Evolutionary conservation across 2,797 vertebrate genomes (phyloP).

Genomic region (Rhyacichthys aspro): DNA sequence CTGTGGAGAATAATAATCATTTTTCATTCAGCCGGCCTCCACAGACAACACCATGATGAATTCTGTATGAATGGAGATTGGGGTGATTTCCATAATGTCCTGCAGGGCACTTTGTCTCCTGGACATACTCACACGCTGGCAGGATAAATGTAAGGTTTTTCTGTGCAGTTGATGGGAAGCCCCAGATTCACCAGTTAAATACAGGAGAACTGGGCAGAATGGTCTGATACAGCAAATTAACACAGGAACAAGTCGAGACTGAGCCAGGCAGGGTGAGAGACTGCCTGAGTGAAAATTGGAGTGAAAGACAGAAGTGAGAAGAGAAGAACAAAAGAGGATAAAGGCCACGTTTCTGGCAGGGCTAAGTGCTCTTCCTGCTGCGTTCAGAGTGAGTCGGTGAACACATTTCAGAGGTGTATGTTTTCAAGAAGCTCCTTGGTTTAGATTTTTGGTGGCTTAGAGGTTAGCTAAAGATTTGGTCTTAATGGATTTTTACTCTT

Average conservation of each 20-base stretch:
- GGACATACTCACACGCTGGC: slow-evolving; percentile 1
- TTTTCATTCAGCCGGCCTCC: slow-evolving; percentile 32
- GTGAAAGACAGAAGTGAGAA: neutral
- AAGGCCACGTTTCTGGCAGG: neutral
- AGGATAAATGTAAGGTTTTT: slow-evolving; percentile 4
- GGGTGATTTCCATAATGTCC: slow-evolving; percentile 53
- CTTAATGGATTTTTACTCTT: neutral
- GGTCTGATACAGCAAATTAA: slow-evolving; percentile 16
- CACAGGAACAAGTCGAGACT: slow-evolving; percentile 8
- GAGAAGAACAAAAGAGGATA: slow-evolving; percentile 2
- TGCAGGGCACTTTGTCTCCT: slow-evolving; percentile 46
- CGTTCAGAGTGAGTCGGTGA: neutral
- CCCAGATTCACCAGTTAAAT: slow-evolving; percentile 11
- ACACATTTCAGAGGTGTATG: neutral
- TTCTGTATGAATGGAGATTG: slow-evolving; percentile 49
- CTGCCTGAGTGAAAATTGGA: slow-evolving; percentile 4
- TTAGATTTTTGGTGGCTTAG: neutral
- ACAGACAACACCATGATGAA: slow-evolving; percentile 39
- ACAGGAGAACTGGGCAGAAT: neutral
- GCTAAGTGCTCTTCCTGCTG: neutral
- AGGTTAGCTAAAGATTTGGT: neutral
- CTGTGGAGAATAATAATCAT: slow-evolving; percentile 28
- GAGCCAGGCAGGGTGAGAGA: slow-evolving; percentile 13
- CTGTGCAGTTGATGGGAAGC: neutral
- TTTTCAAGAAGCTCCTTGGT: slow-evolving; percentile 1